phyloP scores from a whole-genome alignment of 2,113 vertebrate species.

The Peromyscus californicus region DNA sequence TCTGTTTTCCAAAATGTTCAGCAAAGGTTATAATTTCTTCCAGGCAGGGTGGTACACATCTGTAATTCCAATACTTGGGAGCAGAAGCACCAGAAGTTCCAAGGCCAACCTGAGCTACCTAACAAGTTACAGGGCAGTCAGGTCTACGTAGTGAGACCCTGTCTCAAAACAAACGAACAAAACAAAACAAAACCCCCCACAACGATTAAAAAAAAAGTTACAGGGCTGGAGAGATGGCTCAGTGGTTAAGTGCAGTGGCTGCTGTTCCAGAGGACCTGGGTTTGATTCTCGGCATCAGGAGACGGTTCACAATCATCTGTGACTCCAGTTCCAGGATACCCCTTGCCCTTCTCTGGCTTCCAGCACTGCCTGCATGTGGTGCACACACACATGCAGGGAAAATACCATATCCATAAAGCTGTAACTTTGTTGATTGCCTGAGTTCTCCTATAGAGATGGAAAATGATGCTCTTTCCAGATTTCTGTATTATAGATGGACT shows the following conservation, averaged over 20 bases:
- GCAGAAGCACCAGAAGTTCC: not conserved
- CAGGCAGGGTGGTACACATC: not conserved
- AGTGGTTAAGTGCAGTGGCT: not conserved
- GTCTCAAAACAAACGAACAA: not conserved
- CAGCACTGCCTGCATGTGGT: not conserved
- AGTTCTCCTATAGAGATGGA: not conserved
- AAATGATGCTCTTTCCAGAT: not conserved
- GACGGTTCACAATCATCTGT: not conserved
- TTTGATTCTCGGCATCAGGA: not conserved
- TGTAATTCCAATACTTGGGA: not conserved
- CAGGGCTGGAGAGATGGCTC: not conserved
- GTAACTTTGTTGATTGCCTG: not conserved
- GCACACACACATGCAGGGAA: not conserved
- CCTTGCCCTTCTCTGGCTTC: not conserved
- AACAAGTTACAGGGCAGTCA: not conserved
- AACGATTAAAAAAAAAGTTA: not conserved
- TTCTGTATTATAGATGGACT: not conserved
- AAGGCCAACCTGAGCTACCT: not conserved
- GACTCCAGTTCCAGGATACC: not conserved
- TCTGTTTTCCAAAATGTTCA: not conserved
- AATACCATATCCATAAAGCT: not conserved
- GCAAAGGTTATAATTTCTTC: not conserved
- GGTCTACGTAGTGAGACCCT: not conserved
- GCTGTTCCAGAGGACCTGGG: no score
- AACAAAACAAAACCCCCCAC: not conserved